A percentile compares a stretch with the other conserved stretches of the same genome.
These are phyloP conservation scores for Pollenia amentaria DNA, from an alignment of 2,888 invertebrate species.

Conservation along the genomic window DNA sequence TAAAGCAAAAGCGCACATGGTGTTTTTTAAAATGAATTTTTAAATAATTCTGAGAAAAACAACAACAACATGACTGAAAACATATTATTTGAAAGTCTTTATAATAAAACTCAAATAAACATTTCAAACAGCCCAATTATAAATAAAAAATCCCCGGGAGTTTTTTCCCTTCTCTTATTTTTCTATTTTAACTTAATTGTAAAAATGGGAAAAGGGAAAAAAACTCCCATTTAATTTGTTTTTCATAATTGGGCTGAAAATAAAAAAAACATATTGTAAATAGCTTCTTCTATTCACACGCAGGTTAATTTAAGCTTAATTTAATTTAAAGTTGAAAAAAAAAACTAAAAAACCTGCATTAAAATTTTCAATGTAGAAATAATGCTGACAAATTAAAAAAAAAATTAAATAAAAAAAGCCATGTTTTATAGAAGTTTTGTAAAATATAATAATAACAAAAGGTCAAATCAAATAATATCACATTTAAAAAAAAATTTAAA, in stretches of 20 bases:
- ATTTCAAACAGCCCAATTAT: too few relatives aligned
- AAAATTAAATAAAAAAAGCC: slow-evolving; percentile 26
- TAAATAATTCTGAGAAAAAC: slow-evolving; percentile 25
- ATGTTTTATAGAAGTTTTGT: slow-evolving; percentile 72
- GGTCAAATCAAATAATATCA: slow-evolving; percentile 55
- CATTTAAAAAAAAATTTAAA: slow-evolving; percentile 24
- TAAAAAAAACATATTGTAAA: slow-evolving; percentile 68
- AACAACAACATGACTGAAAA: slow-evolving; percentile 66
- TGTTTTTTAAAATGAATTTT: slow-evolving; percentile 29
- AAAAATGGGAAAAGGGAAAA: too few relatives aligned
- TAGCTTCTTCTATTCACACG: slow-evolving; percentile 66
- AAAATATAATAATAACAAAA: slow-evolving; percentile 53
- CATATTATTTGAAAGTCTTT: slow-evolving; percentile 44
- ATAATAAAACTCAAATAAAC: too few relatives aligned
- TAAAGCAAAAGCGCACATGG: slow-evolving; percentile 70
- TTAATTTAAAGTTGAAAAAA: slow-evolving; percentile 43
- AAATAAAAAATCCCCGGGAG: too few relatives aligned
- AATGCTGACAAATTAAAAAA: slow-evolving; percentile 38
- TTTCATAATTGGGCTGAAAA: too few relatives aligned
- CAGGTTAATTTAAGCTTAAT: slow-evolving; percentile 60
- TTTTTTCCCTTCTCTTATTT: too few relatives aligned
- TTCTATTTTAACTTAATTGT: too few relatives aligned
- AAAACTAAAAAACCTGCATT: slow-evolving; percentile 40
- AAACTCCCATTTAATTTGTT: too few relatives aligned
- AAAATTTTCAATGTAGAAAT: slow-evolving; percentile 41